Evolutionary conservation across 2,888 invertebrate species (phyloP).

Genomic region (Odontomyia ornata): DNA sequence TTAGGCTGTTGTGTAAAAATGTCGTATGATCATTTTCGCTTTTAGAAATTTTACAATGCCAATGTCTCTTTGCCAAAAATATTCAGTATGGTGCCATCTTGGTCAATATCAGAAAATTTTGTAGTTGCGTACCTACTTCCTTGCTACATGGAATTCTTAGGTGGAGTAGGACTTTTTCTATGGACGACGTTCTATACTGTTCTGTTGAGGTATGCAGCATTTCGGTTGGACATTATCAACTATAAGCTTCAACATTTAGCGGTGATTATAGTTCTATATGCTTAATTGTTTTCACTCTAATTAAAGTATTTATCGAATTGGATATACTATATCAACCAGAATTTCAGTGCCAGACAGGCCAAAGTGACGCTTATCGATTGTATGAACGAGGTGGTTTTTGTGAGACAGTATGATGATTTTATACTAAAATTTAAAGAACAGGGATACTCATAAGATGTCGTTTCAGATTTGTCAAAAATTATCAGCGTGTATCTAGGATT

Average conservation of each 20-base stretch:
- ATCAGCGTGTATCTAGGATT: neutral
- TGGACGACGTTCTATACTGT: neutral
- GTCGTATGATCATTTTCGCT: too few relatives aligned
- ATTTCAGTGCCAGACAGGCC: too few relatives aligned
- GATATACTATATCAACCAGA: too few relatives aligned
- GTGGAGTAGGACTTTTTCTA: neutral
- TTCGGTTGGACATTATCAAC: neutral
- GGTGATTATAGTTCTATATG: neutral
- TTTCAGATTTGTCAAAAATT: neutral
- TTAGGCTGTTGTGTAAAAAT: too few relatives aligned
- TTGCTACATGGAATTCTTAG: neutral
- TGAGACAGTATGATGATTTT: neutral
- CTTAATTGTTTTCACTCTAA: neutral
- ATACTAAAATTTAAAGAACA: neutral
- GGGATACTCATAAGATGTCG: neutral
- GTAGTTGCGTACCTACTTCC: neutral
- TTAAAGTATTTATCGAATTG: neutral
- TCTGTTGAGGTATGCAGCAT: conserved; percentile 1
- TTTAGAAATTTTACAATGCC: too few relatives aligned
- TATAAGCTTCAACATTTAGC: neutral
- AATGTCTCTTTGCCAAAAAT: too few relatives aligned
- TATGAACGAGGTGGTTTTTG: neutral
- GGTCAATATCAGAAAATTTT: neutral
- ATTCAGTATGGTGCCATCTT: too few relatives aligned
- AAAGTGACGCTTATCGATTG: neutral